These are phyloP conservation scores for Circaetus gallicus DNA, from an alignment of 2,113 vertebrate species.

Conservation along the genomic window DNA sequence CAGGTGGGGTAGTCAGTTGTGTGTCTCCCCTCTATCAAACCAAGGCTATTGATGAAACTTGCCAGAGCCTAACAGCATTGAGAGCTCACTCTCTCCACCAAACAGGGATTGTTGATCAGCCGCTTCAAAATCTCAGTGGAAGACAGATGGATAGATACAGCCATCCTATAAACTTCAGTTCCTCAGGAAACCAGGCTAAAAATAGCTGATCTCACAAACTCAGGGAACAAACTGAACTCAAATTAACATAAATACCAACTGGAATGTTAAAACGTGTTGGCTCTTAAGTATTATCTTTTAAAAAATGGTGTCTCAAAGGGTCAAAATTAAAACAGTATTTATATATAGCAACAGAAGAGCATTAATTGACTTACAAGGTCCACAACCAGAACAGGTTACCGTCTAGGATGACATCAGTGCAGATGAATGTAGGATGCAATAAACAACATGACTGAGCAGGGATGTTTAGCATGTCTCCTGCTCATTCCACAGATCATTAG, in stretches of 20 bases:
- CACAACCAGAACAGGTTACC: background rate
- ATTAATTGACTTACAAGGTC: background rate
- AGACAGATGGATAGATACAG: slow-evolving; percentile 39
- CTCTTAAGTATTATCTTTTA: background rate
- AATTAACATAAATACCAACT: slow-evolving; percentile 57
- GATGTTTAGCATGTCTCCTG: background rate
- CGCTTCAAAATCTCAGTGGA: slow-evolving; percentile 5
- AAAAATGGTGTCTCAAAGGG: background rate
- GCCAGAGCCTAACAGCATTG: background rate
- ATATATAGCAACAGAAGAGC: background rate
- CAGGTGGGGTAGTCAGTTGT: background rate
- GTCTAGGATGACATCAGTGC: background rate
- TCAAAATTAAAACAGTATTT: background rate
- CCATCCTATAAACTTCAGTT: slow-evolving; percentile 35
- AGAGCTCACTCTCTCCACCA: background rate
- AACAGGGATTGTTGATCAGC: background rate
- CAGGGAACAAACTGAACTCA: slow-evolving; percentile 14
- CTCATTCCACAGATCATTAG: slow-evolving; percentile 8
- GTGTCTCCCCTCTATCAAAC: background rate
- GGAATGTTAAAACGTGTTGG: background rate
- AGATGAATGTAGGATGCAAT: background rate
- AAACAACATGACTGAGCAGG: background rate
- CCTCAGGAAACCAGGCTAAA: slow-evolving; percentile 54
- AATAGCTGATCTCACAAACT: slow-evolving; percentile 23
- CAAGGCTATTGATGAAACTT: background rate